Conservation (phyloP, 2,113 vertebrate genomes). For the Gorilla gorilla region DNA sequence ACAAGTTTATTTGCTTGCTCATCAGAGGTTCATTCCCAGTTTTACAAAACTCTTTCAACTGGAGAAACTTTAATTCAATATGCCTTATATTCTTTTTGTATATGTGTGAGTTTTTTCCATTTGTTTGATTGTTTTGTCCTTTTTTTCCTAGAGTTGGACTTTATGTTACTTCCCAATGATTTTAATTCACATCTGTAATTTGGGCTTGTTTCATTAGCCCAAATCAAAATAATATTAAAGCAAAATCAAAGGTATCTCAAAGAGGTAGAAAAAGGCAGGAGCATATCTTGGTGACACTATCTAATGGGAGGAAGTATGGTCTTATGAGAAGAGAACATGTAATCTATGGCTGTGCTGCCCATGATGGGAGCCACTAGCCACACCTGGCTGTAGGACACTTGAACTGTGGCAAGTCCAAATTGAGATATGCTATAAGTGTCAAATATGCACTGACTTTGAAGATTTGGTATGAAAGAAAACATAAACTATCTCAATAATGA, state of each 20-base stretch:
- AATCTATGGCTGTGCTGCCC: not conserved
- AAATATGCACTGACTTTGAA: not conserved
- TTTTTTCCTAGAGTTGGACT: not conserved
- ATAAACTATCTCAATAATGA: not conserved
- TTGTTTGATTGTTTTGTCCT: not conserved
- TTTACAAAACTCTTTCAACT: conserved; percentile 3
- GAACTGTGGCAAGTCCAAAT: not conserved
- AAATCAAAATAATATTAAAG: not conserved
- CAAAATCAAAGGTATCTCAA: not conserved
- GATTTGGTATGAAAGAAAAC: not conserved
- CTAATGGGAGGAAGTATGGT: not conserved
- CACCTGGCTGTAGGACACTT: not conserved
- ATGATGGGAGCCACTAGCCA: not conserved
- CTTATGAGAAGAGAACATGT: not conserved
- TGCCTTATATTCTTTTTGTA: not conserved
- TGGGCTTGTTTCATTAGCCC: not conserved
- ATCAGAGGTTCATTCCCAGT: not conserved
- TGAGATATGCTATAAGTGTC: not conserved
- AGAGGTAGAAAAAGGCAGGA: not conserved
- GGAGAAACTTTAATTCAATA: not conserved
- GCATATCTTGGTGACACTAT: not conserved
- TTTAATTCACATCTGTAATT: not conserved
- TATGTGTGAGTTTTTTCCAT: not conserved
- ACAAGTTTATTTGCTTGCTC: not conserved
- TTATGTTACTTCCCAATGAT: not conserved